Evolutionary conservation across 2,113 vertebrate species (phyloP), one percentile per base, ranked within the genome.

Genomic region (Callospermophilus lateralis): DNA sequence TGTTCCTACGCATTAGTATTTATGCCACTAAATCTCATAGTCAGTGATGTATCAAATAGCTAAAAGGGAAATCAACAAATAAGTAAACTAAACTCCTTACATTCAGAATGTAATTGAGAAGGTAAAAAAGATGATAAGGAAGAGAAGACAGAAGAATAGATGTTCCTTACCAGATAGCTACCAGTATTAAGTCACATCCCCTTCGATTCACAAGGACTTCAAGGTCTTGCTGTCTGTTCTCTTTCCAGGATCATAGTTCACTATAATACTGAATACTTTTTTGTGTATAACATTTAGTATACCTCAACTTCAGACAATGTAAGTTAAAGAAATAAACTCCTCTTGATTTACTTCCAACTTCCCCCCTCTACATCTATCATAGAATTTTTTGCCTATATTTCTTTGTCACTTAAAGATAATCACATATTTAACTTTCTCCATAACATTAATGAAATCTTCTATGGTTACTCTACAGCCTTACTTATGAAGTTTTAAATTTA

Each of bases 261-360:
- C 34, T 72, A 2, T 73, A 95, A 73, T 74, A n/a, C 20, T 89
- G 48, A 73, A 20, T 22, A 12, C 24, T 70, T 1, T 55, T 58
- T 45, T 24, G 20, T 42, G 11, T 78, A 63, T 79, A 8, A 87
- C 42, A 6, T 70, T 70, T 93, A 65, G 32, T 65, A 42, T 65
- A 87, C 32, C 81, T 55, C 68, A 17, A 77, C 45, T 92, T 93
- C 51, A 68, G 74, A 79, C 12, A 87, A 68, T 92, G 74, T 55
- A 39, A 61, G 13, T 81, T 92, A 95, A 92, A 73, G 37, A 78
- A 86, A 89, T 58, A 85, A 89, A 77, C 8, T 67, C 34, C 19
- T 8, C 39, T 76, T n/a, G n/a, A 89, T 79, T 88, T 76, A 7
- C 20, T 67, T 72, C 63, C 53, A 96, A 22, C 37, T 58, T 90